Evolutionary conservation across 2,888 invertebrate genomes (phyloP).

Genomic region (Antheraea yamamai): DNA sequence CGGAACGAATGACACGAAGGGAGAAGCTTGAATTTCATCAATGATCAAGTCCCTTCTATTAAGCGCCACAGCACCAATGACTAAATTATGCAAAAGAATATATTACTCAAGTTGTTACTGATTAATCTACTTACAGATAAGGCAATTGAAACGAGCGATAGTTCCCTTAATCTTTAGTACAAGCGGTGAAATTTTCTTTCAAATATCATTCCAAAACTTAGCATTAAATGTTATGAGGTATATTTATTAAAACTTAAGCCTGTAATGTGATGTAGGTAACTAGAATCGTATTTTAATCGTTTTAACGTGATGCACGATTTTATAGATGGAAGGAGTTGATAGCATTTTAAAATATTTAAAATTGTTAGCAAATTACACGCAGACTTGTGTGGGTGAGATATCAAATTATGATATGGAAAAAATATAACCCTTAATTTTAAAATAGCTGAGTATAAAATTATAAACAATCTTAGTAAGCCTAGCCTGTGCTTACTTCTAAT

Average conservation of each 20-base stretch:
- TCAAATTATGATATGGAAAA: conserved; percentile 23
- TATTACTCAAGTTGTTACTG: conserved; percentile 3
- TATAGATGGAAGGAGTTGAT: not conserved
- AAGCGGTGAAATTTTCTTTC: not conserved
- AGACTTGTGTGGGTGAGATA: not conserved
- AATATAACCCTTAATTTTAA: conserved; percentile 67
- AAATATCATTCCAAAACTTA: conserved; percentile 2
- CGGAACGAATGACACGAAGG: conserved; percentile 55
- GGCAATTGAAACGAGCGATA: conserved; percentile 15
- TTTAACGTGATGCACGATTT: not conserved
- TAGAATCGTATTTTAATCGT: not conserved
- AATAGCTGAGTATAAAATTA: conserved; percentile 80
- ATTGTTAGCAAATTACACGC: not conserved
- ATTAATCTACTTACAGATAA: conserved; percentile 13
- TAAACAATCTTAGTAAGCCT: conserved; percentile 75
- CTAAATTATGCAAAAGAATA: conserved; percentile 12
- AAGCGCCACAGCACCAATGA: conserved; percentile 19
- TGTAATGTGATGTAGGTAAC: conserved; percentile 9
- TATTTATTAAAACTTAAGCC: not conserved
- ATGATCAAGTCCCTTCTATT: conserved; percentile 55
- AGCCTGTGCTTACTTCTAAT: conserved; percentile 75
- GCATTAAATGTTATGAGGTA: not conserved
- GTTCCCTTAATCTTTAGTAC: conserved; percentile 9
- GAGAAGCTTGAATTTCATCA: conserved; percentile 78
- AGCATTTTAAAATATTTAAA: not conserved